Base-by-base conservation (phyloP, 2,888 invertebrate species). In the Andrena haemorrhoa region DNA sequence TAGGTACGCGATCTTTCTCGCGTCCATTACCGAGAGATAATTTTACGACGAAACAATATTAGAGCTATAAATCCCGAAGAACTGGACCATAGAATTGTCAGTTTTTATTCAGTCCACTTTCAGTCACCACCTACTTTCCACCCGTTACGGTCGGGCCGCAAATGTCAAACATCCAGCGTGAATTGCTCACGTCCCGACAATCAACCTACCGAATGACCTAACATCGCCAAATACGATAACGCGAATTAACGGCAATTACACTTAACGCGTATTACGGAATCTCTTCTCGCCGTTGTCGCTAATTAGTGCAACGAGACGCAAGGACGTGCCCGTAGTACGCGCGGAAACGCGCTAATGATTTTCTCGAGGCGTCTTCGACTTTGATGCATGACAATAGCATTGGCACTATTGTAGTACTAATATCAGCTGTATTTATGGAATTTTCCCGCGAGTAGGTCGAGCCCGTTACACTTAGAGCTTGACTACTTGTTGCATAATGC, bases 401-500 rank as follows among this genome's bases (percentile, higher is more conserved):
- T 41, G 41, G 4, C 16, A 41, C 41, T 41, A 41, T 10, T 23
- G 2, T 6, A 16, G 26, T 23, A 33, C 7, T 35, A 41, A 61
- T 66, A 33, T 12, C 56, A 31, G 1, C 26, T 60, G 56, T 41
- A 60, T 66, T 80, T 72, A 68, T 51, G 35, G 35, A 53, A 70
- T 76, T 53, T 65, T 69, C 49, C 23, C 60, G 53, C 51, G 63
- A 76, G 33, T 41, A 53, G 16, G 47, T 49, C 63, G 64, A 65
- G 20, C 66, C 20, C 35, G 51, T 66, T 74, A 72, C 71, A 86
- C 73, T 84, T 81, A 41, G 4, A 68, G 69, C 69, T 80, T 84
- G 76, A 60, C 89, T 88, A 89, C 89, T 86, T 89, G 88, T 89
- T 89, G 88, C 88, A 89, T 89, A 89, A 89, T 88, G 84, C 79